Percentiles rank a stretch among this genome's conserved stretches.
Evolutionary conservation across 2,888 invertebrate species (phyloP).

Genomic region (Andrena flavipes): DNA sequence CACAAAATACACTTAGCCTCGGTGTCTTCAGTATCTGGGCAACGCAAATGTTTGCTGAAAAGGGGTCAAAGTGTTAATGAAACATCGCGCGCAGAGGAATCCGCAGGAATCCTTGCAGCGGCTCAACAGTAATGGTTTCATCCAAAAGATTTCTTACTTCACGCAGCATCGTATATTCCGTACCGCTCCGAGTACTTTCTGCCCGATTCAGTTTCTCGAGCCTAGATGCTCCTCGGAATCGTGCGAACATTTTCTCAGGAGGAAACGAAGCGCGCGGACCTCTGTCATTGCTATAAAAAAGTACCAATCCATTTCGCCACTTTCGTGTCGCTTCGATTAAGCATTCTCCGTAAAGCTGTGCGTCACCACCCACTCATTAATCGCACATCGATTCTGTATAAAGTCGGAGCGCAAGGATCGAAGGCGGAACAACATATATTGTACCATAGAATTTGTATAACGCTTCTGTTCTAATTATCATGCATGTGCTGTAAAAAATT

Average conservation of each 20-base stretch:
- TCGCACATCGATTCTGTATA: neutral
- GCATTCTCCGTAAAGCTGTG: neutral
- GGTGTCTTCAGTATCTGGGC: conserved; percentile 1
- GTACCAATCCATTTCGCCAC: neutral
- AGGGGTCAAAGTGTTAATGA: neutral
- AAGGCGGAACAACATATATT: neutral
- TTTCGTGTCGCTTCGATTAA: neutral
- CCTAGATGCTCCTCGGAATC: too few species aligned
- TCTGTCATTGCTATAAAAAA: neutral
- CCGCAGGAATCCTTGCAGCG: conserved; percentile 4
- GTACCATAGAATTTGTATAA: conserved; percentile 26
- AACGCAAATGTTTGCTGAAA: conserved; percentile 7
- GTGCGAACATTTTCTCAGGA: neutral
- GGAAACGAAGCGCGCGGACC: neutral
- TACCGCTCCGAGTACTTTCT: neutral
- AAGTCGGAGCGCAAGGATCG: neutral
- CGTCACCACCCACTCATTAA: conserved; percentile 54
- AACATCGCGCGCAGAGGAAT: neutral
- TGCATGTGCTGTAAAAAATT: conserved; percentile 29
- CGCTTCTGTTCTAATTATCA: conserved; percentile 34
- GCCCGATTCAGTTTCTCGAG: too few species aligned
- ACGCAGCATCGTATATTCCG: neutral
- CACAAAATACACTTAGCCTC: neutral
- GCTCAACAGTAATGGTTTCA: neutral
- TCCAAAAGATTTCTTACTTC: neutral